phyloP scores from a whole-genome alignment of 2,113 vertebrate genomes.

The Paedocypris sp. region DNA sequence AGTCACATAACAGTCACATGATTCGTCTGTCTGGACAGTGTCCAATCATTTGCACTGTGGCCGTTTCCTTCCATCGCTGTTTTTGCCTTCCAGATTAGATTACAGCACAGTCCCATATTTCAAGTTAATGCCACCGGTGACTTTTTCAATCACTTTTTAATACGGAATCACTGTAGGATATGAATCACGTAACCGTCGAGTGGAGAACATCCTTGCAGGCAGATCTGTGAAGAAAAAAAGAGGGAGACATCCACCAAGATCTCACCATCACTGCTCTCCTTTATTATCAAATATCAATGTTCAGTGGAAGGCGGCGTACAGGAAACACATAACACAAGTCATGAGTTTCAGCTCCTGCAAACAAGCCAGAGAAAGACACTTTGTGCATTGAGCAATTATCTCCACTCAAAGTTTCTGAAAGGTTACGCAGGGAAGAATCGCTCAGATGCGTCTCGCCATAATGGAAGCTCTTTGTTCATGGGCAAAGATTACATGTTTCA shows the following conservation, averaged over 20 bases:
- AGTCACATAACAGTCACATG: conserved; percentile 1
- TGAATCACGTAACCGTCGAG: not conserved
- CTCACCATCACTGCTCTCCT: conserved; percentile 16
- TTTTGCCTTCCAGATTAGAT: not conserved
- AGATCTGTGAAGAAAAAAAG: not conserved
- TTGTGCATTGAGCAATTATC: conserved; percentile 14
- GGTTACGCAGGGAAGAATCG: conserved; percentile 10
- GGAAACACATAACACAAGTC: conserved; percentile 52
- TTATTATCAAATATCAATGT: conserved; percentile 53
- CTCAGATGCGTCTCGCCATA: conserved; percentile 15
- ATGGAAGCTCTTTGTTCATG: not conserved
- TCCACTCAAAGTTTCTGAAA: not conserved
- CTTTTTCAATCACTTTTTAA: not conserved
- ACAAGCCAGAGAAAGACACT: conserved; percentile 18
- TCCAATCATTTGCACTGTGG: not conserved
- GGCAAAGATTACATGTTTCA: not conserved
- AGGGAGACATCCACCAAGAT: conserved; percentile 8
- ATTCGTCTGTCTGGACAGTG: conserved; percentile 1
- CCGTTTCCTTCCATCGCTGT: not conserved
- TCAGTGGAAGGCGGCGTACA: conserved; percentile 49
- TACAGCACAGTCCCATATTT: not conserved
- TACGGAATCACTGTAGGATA: not conserved
- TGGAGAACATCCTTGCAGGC: not conserved
- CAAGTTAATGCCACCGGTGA: not conserved
- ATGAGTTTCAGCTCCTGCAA: conserved; percentile 43